Percentiles rank a stretch among this genome's conserved stretches.
phyloP scores from a whole-genome alignment of 2,113 vertebrate species.

The Microtus montanus region DNA sequence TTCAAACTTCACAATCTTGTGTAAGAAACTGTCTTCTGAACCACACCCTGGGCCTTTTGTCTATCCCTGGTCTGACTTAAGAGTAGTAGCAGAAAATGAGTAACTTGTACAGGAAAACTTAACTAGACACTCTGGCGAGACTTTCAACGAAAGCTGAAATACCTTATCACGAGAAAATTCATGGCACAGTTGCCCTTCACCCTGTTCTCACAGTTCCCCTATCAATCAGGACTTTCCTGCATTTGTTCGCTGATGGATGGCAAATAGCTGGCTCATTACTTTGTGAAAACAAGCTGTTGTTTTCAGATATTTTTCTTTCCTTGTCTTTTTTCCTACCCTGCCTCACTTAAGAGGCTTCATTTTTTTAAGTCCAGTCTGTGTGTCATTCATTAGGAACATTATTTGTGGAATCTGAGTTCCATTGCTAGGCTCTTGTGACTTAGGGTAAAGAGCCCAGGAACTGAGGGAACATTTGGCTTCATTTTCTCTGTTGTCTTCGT shows the following conservation, averaged over 20 bases:
- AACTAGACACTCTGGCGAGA: conserved; percentile 40
- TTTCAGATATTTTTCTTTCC: conserved; percentile 71
- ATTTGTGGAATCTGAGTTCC: conserved; percentile 57
- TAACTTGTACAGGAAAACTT: not conserved
- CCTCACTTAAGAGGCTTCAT: conserved; percentile 58
- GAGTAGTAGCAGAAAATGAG: not conserved
- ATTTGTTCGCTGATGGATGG: conserved; percentile 70
- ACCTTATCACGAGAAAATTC: conserved; percentile 68
- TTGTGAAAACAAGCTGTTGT: conserved; percentile 68
- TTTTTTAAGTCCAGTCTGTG: conserved; percentile 28
- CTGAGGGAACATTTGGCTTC: not conserved
- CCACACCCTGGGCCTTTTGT: not conserved
- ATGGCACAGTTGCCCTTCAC: not conserved
- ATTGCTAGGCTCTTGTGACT: conserved; percentile 18
- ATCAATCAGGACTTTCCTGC: conserved; percentile 61
- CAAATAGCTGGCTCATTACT: conserved; percentile 33
- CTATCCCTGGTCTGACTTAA: not conserved
- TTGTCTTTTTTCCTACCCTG: not conserved
- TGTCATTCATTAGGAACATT: conserved; percentile 62
- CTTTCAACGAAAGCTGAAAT: not conserved
- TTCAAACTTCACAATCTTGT: not conserved
- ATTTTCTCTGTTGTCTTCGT: conserved; percentile 22
- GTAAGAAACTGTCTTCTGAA: not conserved
- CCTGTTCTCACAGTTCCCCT: not conserved
- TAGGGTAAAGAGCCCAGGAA: conserved; percentile 36